Conservation (phyloP, 2,113 vertebrate genomes). For the Illadopsis cleaveri region DNA sequence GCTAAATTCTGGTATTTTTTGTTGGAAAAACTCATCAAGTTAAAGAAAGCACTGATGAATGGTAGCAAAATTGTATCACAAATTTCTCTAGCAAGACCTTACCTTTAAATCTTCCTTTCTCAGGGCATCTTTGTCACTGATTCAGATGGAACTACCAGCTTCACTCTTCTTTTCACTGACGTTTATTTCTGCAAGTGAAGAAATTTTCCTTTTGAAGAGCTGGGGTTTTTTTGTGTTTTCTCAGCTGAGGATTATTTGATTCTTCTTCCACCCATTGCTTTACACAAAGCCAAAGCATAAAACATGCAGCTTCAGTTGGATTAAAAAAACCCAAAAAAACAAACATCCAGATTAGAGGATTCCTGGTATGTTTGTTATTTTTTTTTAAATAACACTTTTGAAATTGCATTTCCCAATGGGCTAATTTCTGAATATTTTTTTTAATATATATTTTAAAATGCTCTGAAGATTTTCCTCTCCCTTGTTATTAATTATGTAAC, state of each 20-base stretch:
- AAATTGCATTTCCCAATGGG: neutral
- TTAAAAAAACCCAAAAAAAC: neutral
- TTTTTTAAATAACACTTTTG: neutral
- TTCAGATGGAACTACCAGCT: neutral
- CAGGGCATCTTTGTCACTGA: neutral
- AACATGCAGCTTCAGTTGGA: neutral
- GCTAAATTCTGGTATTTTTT: neutral
- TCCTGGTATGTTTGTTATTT: neutral
- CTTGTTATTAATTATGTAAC: accelerated
- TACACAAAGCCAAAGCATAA: neutral
- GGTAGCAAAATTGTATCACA: neutral
- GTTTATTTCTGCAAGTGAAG: neutral
- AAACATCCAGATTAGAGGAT: neutral
- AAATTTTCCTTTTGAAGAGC: neutral
- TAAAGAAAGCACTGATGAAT: neutral
- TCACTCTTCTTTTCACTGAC: neutral
- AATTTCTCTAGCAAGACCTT: neutral
- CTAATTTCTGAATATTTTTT: neutral
- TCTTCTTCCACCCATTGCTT: neutral
- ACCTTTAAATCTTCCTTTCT: neutral
- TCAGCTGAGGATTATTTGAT: neutral
- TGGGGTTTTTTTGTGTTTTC: accelerated
- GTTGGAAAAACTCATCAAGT: neutral
- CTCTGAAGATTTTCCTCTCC: neutral
- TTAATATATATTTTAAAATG: neutral